phyloP scores from a whole-genome alignment of 2,797 vertebrate genomes.

The Parauchenoglanis punctatus region DNA sequence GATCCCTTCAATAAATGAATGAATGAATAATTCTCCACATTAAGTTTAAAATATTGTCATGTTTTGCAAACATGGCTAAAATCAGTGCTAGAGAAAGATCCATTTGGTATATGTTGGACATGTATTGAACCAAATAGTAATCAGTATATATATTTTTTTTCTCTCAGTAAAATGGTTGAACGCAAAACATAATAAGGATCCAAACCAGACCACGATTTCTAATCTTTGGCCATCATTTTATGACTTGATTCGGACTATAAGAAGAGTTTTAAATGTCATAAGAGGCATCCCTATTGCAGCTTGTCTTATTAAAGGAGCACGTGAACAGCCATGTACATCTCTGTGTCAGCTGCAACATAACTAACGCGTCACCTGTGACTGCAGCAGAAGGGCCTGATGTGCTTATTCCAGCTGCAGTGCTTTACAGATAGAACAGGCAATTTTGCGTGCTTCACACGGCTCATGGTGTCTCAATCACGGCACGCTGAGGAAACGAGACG shows the following conservation, averaged over 20 bases:
- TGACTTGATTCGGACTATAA: background rate
- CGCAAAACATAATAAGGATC: background rate
- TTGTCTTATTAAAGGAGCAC: constrained; percentile 22
- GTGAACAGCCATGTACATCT: constrained; percentile 10
- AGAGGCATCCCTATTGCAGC: background rate
- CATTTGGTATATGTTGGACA: background rate
- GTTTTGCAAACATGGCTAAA: background rate
- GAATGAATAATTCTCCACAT: background rate
- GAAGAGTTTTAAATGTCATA: background rate
- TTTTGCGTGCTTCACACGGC: constrained; percentile 30
- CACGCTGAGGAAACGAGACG: constrained; percentile 62
- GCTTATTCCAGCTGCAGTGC: background rate
- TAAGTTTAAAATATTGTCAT: background rate
- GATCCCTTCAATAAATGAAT: background rate
- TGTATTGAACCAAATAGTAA: background rate
- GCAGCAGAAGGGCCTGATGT: constrained; percentile 12
- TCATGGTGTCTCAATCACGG: constrained; percentile 70
- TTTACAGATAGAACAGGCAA: constrained; percentile 44
- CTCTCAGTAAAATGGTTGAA: background rate
- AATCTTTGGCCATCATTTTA: too few relatives aligned
- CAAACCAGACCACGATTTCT: background rate
- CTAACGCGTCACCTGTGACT: constrained; percentile 30
- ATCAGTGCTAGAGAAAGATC: background rate
- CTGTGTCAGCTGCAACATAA: constrained; percentile 24
- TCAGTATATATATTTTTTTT: background rate